phyloP scores from a whole-genome alignment of 2,113 vertebrate genomes.

The Athene noctua region DNA sequence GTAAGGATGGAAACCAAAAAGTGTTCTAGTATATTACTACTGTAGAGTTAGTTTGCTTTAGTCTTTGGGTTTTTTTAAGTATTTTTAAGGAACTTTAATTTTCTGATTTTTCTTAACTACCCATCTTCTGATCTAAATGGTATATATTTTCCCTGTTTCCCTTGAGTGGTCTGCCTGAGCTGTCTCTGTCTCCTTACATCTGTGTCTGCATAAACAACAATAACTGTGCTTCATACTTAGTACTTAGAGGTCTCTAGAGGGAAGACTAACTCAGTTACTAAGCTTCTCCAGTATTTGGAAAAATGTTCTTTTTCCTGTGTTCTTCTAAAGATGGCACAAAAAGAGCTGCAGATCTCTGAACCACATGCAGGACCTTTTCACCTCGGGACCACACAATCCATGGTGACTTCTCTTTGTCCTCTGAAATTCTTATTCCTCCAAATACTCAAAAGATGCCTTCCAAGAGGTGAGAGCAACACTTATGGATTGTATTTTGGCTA shows the following conservation, averaged over 20 bases:
- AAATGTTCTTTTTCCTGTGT: not conserved
- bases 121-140: not conserved
- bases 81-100: not conserved
- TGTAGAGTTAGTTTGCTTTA: not conserved
- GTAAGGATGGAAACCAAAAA: not conserved
- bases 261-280: not conserved
- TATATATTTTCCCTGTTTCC: not conserved
- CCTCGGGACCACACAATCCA: fast-evolving
- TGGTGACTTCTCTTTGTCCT: not conserved
- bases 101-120: not conserved
- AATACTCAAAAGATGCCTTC: not conserved
- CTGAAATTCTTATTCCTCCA: not conserved
- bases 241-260: not conserved
- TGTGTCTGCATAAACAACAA: not conserved
- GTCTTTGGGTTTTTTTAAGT: not conserved
- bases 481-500: not conserved
- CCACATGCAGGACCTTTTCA: not conserved
- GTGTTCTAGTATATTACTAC: not conserved
- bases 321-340: not conserved
- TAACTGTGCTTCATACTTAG: not conserved
- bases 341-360: not conserved
- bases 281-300: not conserved
- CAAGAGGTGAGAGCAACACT: not conserved
- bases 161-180: not conserved
- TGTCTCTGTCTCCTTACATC: not conserved